A percentile compares a stretch with the other conserved stretches of the same genome.
Conservation (phyloP, 1,140 invertebrate genomes). For the Palaemon carinicauda region DNA sequence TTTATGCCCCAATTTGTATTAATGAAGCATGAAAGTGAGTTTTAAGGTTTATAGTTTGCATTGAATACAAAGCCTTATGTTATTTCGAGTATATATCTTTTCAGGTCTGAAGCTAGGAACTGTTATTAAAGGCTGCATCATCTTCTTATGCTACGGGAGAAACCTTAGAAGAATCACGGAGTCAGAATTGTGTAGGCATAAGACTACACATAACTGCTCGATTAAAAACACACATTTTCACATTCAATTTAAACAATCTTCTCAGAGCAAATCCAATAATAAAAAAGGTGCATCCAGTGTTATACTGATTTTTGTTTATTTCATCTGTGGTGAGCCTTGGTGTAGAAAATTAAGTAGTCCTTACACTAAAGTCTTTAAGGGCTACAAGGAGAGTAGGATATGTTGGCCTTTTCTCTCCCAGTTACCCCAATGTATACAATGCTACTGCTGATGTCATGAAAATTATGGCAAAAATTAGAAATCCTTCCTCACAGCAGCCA, state of each 20-base stretch:
- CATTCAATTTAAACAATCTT: background rate
- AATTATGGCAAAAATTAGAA: background rate
- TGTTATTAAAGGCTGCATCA: slow-evolving; percentile 7
- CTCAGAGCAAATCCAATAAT: too few species aligned
- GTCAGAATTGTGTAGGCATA: background rate
- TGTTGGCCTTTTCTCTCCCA: background rate
- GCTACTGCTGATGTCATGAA: background rate
- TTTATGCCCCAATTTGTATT: too few species aligned
- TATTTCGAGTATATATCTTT: background rate
- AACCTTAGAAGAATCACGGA: slow-evolving; percentile 11
- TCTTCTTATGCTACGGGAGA: background rate
- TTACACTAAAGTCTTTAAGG: background rate
- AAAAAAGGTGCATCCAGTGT: too few species aligned
- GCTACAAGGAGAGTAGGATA: background rate
- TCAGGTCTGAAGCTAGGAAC: slow-evolving; percentile 39
- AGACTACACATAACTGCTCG: slow-evolving; percentile 13
- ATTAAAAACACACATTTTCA: slow-evolving; percentile 23
- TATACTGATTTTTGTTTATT: too few species aligned
- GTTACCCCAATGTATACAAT: background rate
- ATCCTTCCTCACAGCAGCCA: background rate
- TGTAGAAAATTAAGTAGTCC: background rate
- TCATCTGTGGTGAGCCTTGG: background rate
- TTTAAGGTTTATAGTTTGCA: too few species aligned
- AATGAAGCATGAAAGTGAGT: too few species aligned
- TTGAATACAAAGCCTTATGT: too few species aligned